Base-by-base conservation (phyloP, 2,113 vertebrate species). In the Sarotherodon lohbergeri region DNA sequence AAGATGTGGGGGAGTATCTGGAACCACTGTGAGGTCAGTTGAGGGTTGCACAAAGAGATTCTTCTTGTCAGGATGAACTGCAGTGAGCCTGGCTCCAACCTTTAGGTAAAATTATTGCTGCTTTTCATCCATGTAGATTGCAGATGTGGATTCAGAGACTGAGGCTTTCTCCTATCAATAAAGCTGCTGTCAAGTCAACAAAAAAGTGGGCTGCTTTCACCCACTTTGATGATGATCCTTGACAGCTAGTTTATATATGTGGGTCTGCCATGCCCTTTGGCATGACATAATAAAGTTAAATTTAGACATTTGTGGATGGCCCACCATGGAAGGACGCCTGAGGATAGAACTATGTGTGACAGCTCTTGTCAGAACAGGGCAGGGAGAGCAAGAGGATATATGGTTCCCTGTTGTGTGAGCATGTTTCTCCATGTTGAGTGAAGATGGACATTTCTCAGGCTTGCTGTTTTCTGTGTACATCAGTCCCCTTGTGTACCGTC, bases 301-400 rank as follows among this genome's bases (percentile, higher is more conserved):
- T 89, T 80, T 90, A 90, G 87, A 90, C 90, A 48, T 86, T 84
- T 82, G 87, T 80, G 71, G 81, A 43, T 63, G 73, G 94, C 95
- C 95, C 95, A 93, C 95, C 95, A 7, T 91, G 89, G 92, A 87
- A 93, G 93, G 93, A 63, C 2, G 93, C 94, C 94, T 43, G 84
- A 88, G 91, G 94, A 88, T 39, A 91, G 87, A 92, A 89, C 92
- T 81, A 86, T 52, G 84, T 83, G 83, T 90, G 89, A 83, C 46
- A 29, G 63, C 61, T 73, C 84, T 86, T 81, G 87, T 89, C 89
- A 92, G 79, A 92, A 55, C 48, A 61, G 46, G 86, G 86, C 86
- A 90, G 85, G 88, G 84, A 82, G 78, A 13, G 27, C 59, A n/a
- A 5, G 36, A 66, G 68, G 86, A 93, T 93, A 78, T 91, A 88